Percentiles rank a stretch among this genome's conserved stretches.
phyloP scores from a whole-genome alignment of 1,140 invertebrate species.

The Gryllus bimaculatus region DNA sequence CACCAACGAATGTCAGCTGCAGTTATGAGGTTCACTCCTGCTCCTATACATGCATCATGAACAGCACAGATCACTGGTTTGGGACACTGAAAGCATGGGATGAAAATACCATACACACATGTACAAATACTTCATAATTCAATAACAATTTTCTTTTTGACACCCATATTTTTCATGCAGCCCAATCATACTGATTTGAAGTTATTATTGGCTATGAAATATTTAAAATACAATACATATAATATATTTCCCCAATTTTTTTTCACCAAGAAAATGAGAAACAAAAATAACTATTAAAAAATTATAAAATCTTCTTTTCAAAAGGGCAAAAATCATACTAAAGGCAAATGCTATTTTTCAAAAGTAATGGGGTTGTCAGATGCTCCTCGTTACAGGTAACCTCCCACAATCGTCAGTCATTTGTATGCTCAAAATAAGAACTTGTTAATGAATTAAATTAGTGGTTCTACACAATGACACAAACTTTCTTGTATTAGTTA shows the following conservation, averaged over 20 bases:
- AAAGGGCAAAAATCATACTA: neutral
- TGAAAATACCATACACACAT: neutral
- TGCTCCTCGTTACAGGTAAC: too few relatives aligned
- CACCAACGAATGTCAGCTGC: constrained; percentile 89
- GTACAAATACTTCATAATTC: neutral
- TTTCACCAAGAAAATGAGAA: neutral
- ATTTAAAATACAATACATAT: too few relatives aligned
- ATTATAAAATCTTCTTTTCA: neutral
- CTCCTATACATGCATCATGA: constrained; percentile 85
- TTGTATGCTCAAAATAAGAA: too few relatives aligned
- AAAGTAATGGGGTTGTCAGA: neutral
- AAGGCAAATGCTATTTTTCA: neutral
- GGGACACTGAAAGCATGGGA: constrained; percentile 44
- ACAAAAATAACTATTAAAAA: neutral
- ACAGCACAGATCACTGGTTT: constrained; percentile 87
- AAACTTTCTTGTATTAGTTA: too few relatives aligned
- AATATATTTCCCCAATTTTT: neutral
- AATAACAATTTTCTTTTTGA: too few relatives aligned
- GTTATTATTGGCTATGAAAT: too few relatives aligned
- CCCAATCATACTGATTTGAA: too few relatives aligned
- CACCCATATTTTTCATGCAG: too few relatives aligned
- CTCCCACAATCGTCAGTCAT: too few relatives aligned
- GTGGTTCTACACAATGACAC: too few relatives aligned
- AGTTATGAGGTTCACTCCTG: constrained; percentile 75
- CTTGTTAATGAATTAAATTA: too few relatives aligned